Percentiles rank a stretch among this genome's conserved stretches.
These are phyloP conservation scores for Synergus laeviventris DNA, from an alignment of 2,888 invertebrate genomes.

Conservation along the genomic window DNA sequence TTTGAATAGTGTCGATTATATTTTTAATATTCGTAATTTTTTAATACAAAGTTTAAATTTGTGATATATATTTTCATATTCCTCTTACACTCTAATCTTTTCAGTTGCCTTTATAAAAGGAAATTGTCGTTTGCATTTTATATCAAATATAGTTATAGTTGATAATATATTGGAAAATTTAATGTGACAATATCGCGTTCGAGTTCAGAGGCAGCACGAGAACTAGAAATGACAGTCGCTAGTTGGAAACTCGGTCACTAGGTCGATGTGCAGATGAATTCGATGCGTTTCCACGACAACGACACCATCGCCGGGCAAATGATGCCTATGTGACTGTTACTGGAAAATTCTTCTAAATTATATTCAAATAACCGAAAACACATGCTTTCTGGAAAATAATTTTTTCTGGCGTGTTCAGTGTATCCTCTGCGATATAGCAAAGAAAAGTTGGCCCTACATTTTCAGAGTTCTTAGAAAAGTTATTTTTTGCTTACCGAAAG, in stretches of 20 bases:
- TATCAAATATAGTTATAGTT: not conserved
- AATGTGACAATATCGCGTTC: constrained; percentile 36
- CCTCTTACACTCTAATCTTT: not conserved
- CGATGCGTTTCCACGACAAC: constrained; percentile 61
- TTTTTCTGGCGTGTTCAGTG: not conserved
- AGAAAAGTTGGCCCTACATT: not conserved
- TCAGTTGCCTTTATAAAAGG: not conserved
- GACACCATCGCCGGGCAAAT: constrained; percentile 44
- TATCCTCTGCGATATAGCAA: too few species aligned
- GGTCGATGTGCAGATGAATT: constrained; percentile 65
- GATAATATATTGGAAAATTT: constrained; percentile 3
- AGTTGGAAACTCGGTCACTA: constrained; percentile 66
- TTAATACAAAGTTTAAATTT: not conserved
- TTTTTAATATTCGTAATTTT: too few species aligned
- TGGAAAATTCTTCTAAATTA: constrained; percentile 31
- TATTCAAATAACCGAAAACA: constrained; percentile 19
- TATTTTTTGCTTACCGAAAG: not conserved
- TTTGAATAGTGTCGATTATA: too few species aligned
- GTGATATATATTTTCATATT: not conserved
- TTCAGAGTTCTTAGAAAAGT: not conserved
- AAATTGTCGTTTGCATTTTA: not conserved
- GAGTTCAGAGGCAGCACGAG: constrained; percentile 28
- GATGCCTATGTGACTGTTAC: constrained; percentile 27
- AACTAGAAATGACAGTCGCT: constrained; percentile 36
- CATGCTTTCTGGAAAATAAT: not conserved